Evolutionary conservation across 2,797 vertebrate species (phyloP).

Genomic region (Hippoglossus hippoglossus): DNA sequence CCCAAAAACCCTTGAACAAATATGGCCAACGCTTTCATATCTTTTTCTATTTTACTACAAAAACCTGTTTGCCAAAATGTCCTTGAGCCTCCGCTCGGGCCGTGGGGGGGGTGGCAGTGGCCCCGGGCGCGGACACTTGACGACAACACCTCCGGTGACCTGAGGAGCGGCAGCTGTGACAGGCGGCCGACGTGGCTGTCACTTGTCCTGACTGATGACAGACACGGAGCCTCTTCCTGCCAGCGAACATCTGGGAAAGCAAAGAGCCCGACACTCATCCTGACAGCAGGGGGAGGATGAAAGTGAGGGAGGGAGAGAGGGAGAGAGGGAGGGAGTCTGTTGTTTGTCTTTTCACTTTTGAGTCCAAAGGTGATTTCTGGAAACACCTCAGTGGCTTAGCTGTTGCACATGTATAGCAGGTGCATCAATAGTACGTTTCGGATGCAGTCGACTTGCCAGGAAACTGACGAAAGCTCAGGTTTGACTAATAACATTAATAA

Average conservation of each 20-base stretch:
- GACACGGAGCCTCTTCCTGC: constrained; percentile 67
- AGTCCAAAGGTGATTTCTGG: neutral
- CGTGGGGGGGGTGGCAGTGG: too few relatives aligned
- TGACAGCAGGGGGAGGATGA: constrained; percentile 50
- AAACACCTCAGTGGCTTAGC: neutral
- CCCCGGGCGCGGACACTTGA: constrained; percentile 1
- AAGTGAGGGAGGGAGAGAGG: neutral
- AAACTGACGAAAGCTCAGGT: neutral
- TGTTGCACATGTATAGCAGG: neutral
- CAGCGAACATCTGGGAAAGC: constrained; percentile 70
- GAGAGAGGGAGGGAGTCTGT: too few relatives aligned
- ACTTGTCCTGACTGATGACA: constrained; percentile 76
- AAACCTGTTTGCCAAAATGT: neutral
- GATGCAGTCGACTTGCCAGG: neutral
- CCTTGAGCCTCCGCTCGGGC: neutral
- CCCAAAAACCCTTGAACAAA: neutral
- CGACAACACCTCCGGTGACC: constrained; percentile 62
- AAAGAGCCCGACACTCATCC: constrained; percentile 53
- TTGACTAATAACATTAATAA: constrained; percentile 8
- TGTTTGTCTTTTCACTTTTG: neutral
- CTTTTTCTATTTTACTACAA: too few relatives aligned
- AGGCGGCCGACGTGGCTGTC: constrained; percentile 68
- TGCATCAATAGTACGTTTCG: neutral
- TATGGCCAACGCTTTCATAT: too few relatives aligned
- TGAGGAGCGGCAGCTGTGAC: constrained; percentile 75